phyloP scores from a whole-genome alignment of 2,113 vertebrate species.

The Nansenia antarctica region DNA sequence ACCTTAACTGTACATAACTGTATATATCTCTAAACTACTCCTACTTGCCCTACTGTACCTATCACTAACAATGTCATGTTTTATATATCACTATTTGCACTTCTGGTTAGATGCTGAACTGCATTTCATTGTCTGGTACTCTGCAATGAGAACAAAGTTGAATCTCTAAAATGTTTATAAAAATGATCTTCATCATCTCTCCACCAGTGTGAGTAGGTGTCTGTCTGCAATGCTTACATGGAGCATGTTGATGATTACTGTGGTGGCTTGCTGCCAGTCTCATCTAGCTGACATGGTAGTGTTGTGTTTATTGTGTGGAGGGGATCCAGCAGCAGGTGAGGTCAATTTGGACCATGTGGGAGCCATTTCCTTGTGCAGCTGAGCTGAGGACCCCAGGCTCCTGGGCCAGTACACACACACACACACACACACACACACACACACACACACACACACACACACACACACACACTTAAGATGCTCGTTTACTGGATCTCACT shows the following conservation, averaged over 20 bases:
- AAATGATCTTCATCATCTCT: background rate
- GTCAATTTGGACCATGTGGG: constrained; percentile 12
- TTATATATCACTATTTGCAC: no score
- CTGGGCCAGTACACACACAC: background rate
- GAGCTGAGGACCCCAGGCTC: background rate
- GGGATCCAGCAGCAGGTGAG: constrained; percentile 11
- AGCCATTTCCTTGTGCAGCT: constrained; percentile 1
- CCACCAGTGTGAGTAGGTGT: no score
- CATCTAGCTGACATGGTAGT: background rate
- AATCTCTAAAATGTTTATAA: background rate
- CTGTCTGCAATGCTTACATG: no score
- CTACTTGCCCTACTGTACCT: no score
- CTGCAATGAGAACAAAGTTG: background rate
- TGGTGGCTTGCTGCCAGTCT: background rate
- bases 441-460: no score
- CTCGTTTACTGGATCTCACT: no score
- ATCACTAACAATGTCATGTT: no score
- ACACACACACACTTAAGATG: no score
- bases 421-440: no score
- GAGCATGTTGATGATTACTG: background rate
- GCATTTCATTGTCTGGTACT: background rate
- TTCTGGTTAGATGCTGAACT: no score
- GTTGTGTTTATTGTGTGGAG: background rate
- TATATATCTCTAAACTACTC: no score
- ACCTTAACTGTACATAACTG: no score